Evolutionary conservation across 2,888 invertebrate genomes (phyloP).

Genomic region (Oligia latruncula): DNA sequence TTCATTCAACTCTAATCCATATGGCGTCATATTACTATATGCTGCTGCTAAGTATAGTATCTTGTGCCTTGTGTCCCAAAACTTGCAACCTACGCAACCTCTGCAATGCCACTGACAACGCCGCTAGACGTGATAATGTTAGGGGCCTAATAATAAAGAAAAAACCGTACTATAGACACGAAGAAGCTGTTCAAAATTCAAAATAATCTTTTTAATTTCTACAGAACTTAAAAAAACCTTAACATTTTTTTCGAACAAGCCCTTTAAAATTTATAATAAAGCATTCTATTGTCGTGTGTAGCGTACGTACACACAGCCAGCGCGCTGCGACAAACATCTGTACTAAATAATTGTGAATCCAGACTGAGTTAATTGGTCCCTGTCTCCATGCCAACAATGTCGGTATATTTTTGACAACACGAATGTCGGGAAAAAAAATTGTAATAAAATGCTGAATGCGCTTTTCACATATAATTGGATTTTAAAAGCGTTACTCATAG

Average conservation of each 20-base stretch:
- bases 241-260: background rate
- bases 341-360: conserved; percentile 68
- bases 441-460: background rate
- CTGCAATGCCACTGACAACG: background rate
- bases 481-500: too few species aligned
- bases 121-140: background rate
- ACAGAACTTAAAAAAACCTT: background rate
- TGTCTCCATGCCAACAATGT: conserved; percentile 27
- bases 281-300: background rate
- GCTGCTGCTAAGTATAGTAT: background rate
- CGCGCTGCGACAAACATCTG: conserved; percentile 49
- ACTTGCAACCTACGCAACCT: background rate
- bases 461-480: background rate
- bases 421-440: background rate
- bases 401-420: conserved; percentile 28
- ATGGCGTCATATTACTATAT: background rate
- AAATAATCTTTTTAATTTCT: background rate
- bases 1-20: background rate
- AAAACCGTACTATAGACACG: background rate
- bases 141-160: background rate
- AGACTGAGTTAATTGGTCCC: conserved; percentile 69
- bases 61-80: background rate
- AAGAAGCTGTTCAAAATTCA: background rate
- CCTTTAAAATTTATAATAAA: background rate
- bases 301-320: conserved; percentile 3